phyloP scores from a whole-genome alignment of 2,888 invertebrate genomes.

The Rugalucina vietnamica region DNA sequence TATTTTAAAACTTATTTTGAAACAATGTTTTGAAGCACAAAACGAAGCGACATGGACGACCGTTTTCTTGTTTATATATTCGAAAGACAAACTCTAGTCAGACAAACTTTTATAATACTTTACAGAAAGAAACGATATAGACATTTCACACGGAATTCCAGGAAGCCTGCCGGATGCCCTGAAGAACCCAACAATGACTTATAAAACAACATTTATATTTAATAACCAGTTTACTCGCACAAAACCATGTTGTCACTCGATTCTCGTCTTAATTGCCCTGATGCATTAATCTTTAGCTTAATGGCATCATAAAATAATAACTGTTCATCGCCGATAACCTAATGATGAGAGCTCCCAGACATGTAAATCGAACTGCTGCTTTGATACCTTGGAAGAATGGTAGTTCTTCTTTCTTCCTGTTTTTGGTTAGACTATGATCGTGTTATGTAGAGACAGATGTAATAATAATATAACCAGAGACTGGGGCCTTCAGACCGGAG shows the following conservation, averaged over 20 bases:
- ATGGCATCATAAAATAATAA: not conserved
- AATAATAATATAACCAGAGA: too few relatives aligned
- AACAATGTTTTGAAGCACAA: too few relatives aligned
- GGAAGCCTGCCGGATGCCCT: constrained; percentile 1
- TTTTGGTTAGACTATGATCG: too few relatives aligned
- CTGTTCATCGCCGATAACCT: not conserved
- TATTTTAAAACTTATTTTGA: too few relatives aligned
- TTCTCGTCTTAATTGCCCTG: not conserved
- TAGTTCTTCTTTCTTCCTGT: too few relatives aligned
- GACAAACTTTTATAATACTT: too few relatives aligned
- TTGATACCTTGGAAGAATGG: not conserved
- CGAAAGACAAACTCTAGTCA: too few relatives aligned
- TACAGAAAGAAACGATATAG: not conserved
- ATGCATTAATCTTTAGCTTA: constrained; percentile 3
- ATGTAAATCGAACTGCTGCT: not conserved
- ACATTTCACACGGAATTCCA: not conserved
- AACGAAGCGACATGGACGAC: too few relatives aligned
- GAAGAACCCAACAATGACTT: not conserved
- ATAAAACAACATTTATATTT: not conserved
- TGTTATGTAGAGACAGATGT: too few relatives aligned
- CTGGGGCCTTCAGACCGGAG: too few relatives aligned
- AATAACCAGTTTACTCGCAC: constrained; percentile 1
- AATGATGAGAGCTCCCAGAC: not conserved
- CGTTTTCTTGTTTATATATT: too few relatives aligned
- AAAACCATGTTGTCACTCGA: not conserved